A percentile compares a stretch with the other conserved stretches of the same genome.
Conservation (phyloP, 2,113 vertebrate genomes). For the Acinonyx jubatus region DNA sequence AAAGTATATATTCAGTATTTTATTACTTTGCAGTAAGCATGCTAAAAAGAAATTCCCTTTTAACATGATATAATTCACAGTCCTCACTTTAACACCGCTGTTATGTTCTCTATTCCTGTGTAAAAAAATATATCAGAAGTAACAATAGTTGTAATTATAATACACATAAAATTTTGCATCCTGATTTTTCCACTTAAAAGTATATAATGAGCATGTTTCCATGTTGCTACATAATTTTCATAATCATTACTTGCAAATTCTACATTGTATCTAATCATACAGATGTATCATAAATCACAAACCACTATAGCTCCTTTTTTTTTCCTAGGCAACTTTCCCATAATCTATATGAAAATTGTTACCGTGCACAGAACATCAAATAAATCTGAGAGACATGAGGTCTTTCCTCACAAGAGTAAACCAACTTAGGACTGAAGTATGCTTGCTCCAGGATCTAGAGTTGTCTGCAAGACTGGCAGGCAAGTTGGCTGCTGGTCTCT, state of each 20-base stretch:
- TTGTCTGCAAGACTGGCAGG: not conserved
- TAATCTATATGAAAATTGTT: constrained; percentile 25
- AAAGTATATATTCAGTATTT: not conserved
- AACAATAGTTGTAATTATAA: constrained; percentile 48
- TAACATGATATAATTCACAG: not conserved
- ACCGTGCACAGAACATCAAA: not conserved
- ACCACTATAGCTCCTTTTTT: not conserved
- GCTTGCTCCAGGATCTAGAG: not conserved
- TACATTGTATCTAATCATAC: constrained; percentile 20
- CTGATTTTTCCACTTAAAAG: constrained; percentile 53
- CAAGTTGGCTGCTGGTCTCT: not conserved
- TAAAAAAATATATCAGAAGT: constrained; percentile 37
- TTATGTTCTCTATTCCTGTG: not conserved
- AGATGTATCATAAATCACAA: constrained; percentile 19
- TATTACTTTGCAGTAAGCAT: constrained; percentile 4
- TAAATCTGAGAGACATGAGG: not conserved
- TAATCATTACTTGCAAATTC: constrained; percentile 55
- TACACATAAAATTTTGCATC: constrained; percentile 43
- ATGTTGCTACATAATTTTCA: constrained; percentile 43
- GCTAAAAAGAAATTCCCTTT: not conserved
- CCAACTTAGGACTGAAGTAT: not conserved
- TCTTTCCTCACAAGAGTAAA: not conserved
- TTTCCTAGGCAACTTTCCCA: constrained; percentile 12
- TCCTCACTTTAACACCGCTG: not conserved
- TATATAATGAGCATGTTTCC: constrained; percentile 27